Evolutionary conservation across 2,113 vertebrate genomes (phyloP), one percentile per base, ranked within the genome.

Genomic region (Seriola dumerili): DNA sequence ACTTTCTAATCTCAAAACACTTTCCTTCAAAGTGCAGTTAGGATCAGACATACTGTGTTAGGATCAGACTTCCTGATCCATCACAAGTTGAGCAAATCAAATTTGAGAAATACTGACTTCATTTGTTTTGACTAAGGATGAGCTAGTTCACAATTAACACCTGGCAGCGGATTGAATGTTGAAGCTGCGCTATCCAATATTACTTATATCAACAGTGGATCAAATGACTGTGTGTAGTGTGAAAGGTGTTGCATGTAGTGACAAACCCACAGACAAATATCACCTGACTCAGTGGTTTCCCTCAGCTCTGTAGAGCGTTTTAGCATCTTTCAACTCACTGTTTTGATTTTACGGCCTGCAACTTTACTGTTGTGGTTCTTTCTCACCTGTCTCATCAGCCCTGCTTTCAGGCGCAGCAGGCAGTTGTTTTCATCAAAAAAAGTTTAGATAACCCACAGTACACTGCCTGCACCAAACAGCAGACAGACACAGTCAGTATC

Each of bases 1-100:
- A 62, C 48, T 46, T 58, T 61, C 12, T 44, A 71, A 8, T 70
- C 23, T 54, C 72, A n/a, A 59, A 87, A 68, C 59, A 32, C 8
- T 58, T 76, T 40, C 13, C 59, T 63, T 4, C 3, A 17, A 57
- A 50, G 13, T 42, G 23, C 32, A 59, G 32, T 0, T 21, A 3
- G 50, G 17, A 58, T 57, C 23, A 48, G 14, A 65, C 54, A 21
- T 57, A 50, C 8, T 59, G 48, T 19, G 57, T 57, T 23, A 4
- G 42, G n/a, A 58, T 57, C 23, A 48, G n/a, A 69, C 73, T 50
- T 50, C 23, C 14, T 57, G 52, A 71, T 34, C 32, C 10, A n/a
- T 74, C 14, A 65, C 16, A 21, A 40, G 8, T 54, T 66, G 42
- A 67, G 3, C 14, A 11, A 63, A 59, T 75, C 17, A 58, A 3